These are phyloP conservation scores for Percina caprodes DNA, from an alignment of 2,113 vertebrate genomes.

Conservation along the genomic window DNA sequence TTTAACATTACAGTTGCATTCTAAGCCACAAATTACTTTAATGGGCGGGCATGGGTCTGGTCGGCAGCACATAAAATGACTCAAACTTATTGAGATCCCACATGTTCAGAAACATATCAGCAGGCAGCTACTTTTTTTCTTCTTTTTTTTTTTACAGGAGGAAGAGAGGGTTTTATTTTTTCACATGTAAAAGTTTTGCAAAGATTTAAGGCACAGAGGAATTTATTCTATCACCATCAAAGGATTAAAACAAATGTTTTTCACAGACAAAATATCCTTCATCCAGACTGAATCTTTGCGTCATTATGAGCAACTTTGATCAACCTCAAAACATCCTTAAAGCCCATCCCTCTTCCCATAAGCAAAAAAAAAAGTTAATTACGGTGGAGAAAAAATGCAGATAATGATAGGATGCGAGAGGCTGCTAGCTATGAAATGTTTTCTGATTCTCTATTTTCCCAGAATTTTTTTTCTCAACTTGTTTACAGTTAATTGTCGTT, in stretches of 20 bases:
- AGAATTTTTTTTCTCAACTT: constrained; percentile 65
- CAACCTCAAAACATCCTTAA: constrained; percentile 78
- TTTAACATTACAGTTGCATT: constrained; percentile 74
- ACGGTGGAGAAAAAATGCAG: constrained; percentile 80
- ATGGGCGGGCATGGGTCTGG: constrained; percentile 69
- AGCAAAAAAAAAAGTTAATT: constrained; percentile 81
- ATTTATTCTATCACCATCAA: constrained; percentile 70
- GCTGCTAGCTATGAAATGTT: constrained; percentile 76
- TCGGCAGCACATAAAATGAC: constrained; percentile 71
- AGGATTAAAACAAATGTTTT: constrained; percentile 62
- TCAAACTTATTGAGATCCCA: constrained; percentile 75
- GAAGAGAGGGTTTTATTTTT: constrained; percentile 53
- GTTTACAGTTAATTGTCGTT: constrained; percentile 80
- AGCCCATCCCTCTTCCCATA: constrained; percentile 78
- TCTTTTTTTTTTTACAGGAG: constrained; percentile 22
- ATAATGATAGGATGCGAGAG: constrained; percentile 82
- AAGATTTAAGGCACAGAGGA: constrained; percentile 54
- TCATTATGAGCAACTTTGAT: constrained; percentile 79
- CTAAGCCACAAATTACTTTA: constrained; percentile 75
- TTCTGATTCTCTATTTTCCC: constrained; percentile 78
- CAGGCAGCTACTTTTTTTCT: constrained; percentile 8
- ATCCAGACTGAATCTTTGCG: constrained; percentile 65
- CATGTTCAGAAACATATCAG: constrained; percentile 70
- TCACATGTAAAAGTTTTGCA: constrained; percentile 71
- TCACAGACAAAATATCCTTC: constrained; percentile 60